Evolutionary conservation across 2,113 vertebrate species (phyloP).

Genomic region (Cyprinodon variegatus): DNA sequence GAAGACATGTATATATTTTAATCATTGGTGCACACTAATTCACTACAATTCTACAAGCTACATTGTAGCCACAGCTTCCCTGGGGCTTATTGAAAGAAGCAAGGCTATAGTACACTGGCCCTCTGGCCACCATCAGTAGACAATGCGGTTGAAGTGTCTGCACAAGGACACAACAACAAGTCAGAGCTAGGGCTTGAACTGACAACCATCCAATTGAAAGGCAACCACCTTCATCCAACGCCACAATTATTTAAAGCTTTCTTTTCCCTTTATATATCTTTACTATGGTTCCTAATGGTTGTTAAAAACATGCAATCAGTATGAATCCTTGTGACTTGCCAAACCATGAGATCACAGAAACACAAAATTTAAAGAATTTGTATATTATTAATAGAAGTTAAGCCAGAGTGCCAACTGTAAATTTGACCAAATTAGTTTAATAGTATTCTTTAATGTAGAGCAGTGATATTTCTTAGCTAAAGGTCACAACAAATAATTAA

Average conservation of each 20-base stretch:
- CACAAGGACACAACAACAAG: too few relatives aligned
- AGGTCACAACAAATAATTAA: not conserved
- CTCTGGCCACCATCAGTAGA: too few relatives aligned
- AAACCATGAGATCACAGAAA: not conserved
- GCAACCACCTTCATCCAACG: too few relatives aligned
- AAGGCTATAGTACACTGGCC: too few relatives aligned
- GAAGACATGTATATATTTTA: too few relatives aligned
- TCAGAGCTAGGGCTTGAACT: too few relatives aligned
- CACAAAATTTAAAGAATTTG: not conserved
- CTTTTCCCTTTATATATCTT: not conserved
- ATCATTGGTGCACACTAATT: too few relatives aligned
- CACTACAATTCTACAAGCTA: too few relatives aligned
- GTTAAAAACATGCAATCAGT: not conserved
- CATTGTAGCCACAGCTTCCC: too few relatives aligned
- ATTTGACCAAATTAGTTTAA: not conserved
- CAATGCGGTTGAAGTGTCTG: too few relatives aligned
- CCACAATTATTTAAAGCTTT: not conserved
- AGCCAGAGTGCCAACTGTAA: not conserved
- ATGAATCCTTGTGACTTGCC: not conserved
- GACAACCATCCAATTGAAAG: too few relatives aligned
- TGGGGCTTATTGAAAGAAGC: too few relatives aligned
- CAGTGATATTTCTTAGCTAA: not conserved
- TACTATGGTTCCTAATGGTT: not conserved
- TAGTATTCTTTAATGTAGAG: not conserved
- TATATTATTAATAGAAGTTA: not conserved